Evolutionary conservation across 2,113 vertebrate species (phyloP), one percentile per base, ranked within the genome.

Genomic region (Electrona antarctica): DNA sequence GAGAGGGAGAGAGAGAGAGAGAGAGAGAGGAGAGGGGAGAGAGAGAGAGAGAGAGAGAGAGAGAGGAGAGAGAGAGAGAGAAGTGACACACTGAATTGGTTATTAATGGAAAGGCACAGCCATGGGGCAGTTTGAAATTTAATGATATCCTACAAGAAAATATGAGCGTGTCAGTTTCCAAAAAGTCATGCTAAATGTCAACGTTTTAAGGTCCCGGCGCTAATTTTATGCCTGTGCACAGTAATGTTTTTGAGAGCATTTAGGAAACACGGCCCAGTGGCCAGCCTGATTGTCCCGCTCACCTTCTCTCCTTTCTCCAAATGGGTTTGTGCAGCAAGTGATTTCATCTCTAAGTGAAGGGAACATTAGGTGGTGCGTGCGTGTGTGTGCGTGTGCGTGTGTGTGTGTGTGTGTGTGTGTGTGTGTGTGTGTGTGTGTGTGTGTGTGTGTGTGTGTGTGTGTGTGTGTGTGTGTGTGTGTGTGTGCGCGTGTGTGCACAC

Each of bases 171-270:
- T 99, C 98, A 98, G 96, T 98, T 98, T 98, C 96, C 96, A 96
- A 98, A 99, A 99, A 99, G 98, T 99, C 98, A 99, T 95, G 97
- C 95, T 98, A 99, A 99, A 99, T 99, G 98, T 98, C 98, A 98
- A 95, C 96, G 95, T 98, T 96, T 99, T 97, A 98, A 98, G 97
- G 96, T 96, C 96, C 94, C 92, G 93, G 91, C 91, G 96, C 97
- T 98, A 98, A 99, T 98, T 98, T 98, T 98, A 97, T 98, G 97
- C 96, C 96, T 94, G 94, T 96, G 93, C 97, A 97, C 96, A 95
- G 96, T 98, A 98, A 98, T 98, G 98, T 98, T 98, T 98, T 96
- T 94, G 95, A 96, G 97, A 97, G 95, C 96, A 93, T 99, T 98
- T 97, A 96, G 96, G 97, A 98, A 98, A 97, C 97, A 98, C 95